A percentile compares a stretch with the other conserved stretches of the same genome.
Evolutionary conservation across 2,888 invertebrate species (phyloP).

Genomic region (Apotomis betuletana): DNA sequence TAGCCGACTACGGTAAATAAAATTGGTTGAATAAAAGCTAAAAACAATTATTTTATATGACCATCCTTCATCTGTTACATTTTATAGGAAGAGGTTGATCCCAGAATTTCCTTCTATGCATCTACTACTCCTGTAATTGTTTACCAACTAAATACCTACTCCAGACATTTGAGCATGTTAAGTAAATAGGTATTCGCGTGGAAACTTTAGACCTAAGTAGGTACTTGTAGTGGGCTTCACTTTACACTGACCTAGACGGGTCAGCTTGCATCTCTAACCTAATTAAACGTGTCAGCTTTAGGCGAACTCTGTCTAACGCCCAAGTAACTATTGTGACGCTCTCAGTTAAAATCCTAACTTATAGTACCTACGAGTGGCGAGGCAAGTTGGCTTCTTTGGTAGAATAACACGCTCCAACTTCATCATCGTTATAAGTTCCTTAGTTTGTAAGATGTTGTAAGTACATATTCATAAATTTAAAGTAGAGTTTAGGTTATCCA

Average conservation of each 20-base stretch:
- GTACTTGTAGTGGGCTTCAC: slow-evolving; percentile 5
- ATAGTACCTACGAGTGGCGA: background rate
- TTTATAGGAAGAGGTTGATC: too few species aligned
- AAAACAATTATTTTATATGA: too few species aligned
- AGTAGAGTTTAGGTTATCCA: background rate
- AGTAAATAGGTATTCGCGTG: background rate
- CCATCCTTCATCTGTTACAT: too few species aligned
- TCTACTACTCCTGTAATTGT: background rate
- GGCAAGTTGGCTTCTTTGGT: slow-evolving; percentile 18
- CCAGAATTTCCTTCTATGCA: too few species aligned
- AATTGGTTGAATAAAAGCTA: too few species aligned
- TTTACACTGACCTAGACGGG: slow-evolving; percentile 11
- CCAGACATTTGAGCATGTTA: slow-evolving; percentile 5
- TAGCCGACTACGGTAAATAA: too few species aligned
- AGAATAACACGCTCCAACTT: slow-evolving; percentile 18
- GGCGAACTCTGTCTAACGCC: slow-evolving; percentile 12
- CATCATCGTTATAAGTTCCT: slow-evolving; percentile 19
- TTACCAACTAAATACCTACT: background rate
- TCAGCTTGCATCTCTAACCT: slow-evolving; percentile 14
- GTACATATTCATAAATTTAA: too few species aligned
- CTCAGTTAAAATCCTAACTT: slow-evolving; percentile 25
- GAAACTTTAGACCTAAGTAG: slow-evolving; percentile 14
- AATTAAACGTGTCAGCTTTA: slow-evolving; percentile 17
- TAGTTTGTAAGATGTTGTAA: background rate
- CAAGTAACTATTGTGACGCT: slow-evolving; percentile 21